Evolutionary conservation across 2,113 vertebrate species (phyloP).

Genomic region (Heteronetta atricapilla): DNA sequence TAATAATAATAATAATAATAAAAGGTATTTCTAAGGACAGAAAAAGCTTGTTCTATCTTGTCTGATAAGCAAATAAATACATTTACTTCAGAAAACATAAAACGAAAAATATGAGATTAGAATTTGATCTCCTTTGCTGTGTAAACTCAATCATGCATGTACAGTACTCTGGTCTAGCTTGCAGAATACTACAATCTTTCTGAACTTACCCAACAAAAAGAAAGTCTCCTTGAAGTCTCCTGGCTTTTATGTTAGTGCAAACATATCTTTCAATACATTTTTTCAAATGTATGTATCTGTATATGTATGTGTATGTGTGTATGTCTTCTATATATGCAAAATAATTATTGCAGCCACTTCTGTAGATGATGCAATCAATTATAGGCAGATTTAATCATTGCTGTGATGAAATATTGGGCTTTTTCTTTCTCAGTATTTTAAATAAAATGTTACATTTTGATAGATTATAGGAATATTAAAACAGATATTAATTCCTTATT

Average conservation of each 20-base stretch:
- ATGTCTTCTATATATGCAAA: neutral
- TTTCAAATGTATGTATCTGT: neutral
- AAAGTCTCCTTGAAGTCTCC: neutral
- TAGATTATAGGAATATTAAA: neutral
- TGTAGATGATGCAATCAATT: neutral
- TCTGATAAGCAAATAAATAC: neutral
- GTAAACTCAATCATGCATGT: neutral
- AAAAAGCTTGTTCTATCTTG: neutral
- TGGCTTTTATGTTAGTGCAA: neutral
- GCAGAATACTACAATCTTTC: neutral
- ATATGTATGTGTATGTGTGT: neutral
- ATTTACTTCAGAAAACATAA: neutral
- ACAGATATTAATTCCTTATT: neutral
- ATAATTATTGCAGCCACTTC: neutral
- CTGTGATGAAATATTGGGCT: rapidly evolving
- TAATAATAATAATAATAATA: neutral
- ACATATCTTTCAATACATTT: neutral
- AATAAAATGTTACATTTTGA: neutral
- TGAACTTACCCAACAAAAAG: neutral
- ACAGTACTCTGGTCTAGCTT: neutral
- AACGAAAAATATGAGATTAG: neutral
- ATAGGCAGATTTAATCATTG: neutral
- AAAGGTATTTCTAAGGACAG: neutral
- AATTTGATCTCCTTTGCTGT: neutral
- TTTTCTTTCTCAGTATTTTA: neutral